These are phyloP conservation scores for Muscina levida DNA, from an alignment of 2,888 invertebrate species.

Conservation along the genomic window DNA sequence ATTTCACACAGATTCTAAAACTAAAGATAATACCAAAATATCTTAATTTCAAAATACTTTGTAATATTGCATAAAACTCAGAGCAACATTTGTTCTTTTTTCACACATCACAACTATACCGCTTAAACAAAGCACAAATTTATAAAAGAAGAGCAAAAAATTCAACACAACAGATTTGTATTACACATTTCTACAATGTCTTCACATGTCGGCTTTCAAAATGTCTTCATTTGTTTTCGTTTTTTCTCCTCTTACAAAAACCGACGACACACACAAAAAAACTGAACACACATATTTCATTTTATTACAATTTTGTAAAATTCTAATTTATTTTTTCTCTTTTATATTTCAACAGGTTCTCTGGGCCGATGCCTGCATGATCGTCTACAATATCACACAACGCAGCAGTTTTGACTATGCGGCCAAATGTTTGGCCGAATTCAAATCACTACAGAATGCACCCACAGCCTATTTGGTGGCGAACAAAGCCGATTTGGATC, in stretches of 20 bases:
- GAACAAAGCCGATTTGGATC: slow-evolving; percentile 90
- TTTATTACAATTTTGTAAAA: slow-evolving; percentile 17
- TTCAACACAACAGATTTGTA: too few relatives aligned
- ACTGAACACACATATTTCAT: slow-evolving; percentile 27
- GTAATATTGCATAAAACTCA: neutral
- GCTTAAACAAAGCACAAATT: neutral
- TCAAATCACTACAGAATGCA: slow-evolving; percentile 82
- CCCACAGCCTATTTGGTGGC: slow-evolving; percentile 84
- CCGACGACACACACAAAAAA: neutral
- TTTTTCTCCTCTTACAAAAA: slow-evolving; percentile 25
- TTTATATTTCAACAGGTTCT: slow-evolving; percentile 80
- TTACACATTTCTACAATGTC: too few relatives aligned
- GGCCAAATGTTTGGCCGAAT: slow-evolving; percentile 82
- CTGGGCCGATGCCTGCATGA: slow-evolving; percentile 89
- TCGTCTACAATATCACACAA: slow-evolving; percentile 89
- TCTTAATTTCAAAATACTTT: neutral
- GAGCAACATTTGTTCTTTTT: neutral
- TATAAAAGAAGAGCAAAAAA: too few relatives aligned
- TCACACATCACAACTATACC: neutral
- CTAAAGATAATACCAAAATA: neutral
- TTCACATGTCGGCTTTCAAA: neutral
- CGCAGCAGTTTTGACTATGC: slow-evolving; percentile 86
- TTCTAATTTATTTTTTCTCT: neutral
- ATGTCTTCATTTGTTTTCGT: slow-evolving; percentile 41
- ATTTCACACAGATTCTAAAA: neutral